phyloP scores from a whole-genome alignment of 30 jellyfish, hydroid and myxozoan species.

The Nemopilema nomurai region DNA sequence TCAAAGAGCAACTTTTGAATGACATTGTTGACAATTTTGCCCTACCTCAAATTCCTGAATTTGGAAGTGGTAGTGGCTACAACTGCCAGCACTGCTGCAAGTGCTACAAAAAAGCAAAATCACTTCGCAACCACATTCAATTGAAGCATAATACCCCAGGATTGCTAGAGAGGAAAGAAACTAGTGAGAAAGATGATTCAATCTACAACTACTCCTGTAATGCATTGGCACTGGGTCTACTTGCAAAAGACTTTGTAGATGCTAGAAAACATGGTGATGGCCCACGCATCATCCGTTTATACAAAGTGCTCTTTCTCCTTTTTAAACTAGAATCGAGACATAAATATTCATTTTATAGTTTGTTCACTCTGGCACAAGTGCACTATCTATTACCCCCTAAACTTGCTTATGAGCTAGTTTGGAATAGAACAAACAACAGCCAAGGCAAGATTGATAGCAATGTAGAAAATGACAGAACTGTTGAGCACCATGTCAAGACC shows the following conservation, averaged over 20 bases:
- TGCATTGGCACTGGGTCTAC: conserved; percentile 9
- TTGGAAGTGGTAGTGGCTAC: neutral
- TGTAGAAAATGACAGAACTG: conserved; percentile 34
- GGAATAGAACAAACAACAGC: conserved; percentile 31
- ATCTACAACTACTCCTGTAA: no score
- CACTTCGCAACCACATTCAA: neutral
- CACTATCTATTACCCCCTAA: conserved; percentile 27
- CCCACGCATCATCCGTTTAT: conserved; percentile 4
- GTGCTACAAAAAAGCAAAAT: neutral
- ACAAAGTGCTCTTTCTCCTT: conserved; percentile 2
- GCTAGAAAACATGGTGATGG: conserved; percentile 34
- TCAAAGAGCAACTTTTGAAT: neutral
- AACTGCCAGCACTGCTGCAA: conserved; percentile 1
- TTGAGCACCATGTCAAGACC: conserved; percentile 27
- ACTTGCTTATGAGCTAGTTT: conserved; percentile 24
- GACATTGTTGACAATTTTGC: conserved; percentile 12
- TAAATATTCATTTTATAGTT: conserved; percentile 14
- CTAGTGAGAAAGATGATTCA: no score
- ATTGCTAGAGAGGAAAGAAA: no score
- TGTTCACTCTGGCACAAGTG: conserved; percentile 20
- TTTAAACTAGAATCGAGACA: neutral
- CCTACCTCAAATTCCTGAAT: conserved; percentile 6
- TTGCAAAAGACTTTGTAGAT: neutral
- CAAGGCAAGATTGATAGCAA: conserved; percentile 15
- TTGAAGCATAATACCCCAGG: conserved; percentile 20